These are phyloP conservation scores for Celastrina argiolus DNA, from an alignment of 2,888 invertebrate genomes.

Conservation along the genomic window DNA sequence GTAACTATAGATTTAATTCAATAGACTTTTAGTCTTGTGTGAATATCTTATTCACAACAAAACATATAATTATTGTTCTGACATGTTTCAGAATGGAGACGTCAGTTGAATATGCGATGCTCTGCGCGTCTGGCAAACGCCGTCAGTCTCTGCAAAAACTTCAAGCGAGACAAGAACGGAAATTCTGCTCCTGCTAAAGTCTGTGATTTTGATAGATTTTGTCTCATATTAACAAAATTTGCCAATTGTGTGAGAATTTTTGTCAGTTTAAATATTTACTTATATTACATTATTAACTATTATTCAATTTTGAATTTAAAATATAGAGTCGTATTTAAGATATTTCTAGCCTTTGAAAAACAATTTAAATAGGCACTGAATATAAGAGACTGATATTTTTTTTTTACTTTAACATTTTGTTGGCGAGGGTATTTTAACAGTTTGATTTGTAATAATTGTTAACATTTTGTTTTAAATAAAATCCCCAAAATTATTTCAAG, in stretches of 20 bases:
- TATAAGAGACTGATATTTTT: conserved; percentile 11
- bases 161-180: conserved; percentile 63
- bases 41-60: too few relatives aligned
- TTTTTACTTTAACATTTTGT: neutral
- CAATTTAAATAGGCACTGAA: conserved; percentile 17
- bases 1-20: too few relatives aligned
- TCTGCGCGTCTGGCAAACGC: conserved; percentile 70
- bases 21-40: too few relatives aligned
- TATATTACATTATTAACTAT: conserved; percentile 1
- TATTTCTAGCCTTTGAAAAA: neutral
- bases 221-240: conserved; percentile 22
- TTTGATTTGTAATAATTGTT: neutral
- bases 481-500: neutral
- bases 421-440: neutral
- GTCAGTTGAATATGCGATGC: conserved; percentile 81
- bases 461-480: neutral
- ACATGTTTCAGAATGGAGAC: conserved; percentile 78
- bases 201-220: conserved; percentile 35
- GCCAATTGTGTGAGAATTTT: neutral
- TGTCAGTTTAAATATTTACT: conserved; percentile 12
- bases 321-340: neutral
- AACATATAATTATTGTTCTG: neutral
- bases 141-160: conserved; percentile 64
- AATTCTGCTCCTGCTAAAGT: conserved; percentile 60
- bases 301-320: conserved; percentile 1